Conservation (phyloP, 92 coral and sea anemone species). For the Palythoa grandis region DNA sequence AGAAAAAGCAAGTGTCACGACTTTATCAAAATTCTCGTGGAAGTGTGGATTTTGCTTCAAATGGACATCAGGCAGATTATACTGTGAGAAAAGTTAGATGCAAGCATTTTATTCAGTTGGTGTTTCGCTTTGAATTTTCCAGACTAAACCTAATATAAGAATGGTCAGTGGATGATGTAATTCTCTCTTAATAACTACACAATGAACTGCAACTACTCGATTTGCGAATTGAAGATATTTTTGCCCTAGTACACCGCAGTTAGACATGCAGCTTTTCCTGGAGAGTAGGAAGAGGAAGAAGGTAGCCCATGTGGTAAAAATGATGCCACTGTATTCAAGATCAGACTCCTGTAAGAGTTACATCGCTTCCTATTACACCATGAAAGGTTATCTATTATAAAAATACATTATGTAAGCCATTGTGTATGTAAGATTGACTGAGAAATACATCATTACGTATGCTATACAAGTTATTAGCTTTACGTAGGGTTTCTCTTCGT, state of each 20-base stretch:
- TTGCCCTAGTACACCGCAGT: not conserved
- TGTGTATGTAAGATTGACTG: too few species aligned
- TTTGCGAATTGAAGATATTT: not conserved
- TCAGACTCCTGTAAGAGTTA: not conserved
- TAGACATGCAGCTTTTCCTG: not conserved
- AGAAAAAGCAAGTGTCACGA: not conserved
- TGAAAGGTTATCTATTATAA: not conserved
- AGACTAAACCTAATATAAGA: not conserved
- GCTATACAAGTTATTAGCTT: too few species aligned
- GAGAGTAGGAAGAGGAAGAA: not conserved
- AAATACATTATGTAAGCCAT: too few species aligned
- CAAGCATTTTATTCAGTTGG: too few species aligned
- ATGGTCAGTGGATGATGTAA: not conserved
- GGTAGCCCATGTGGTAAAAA: not conserved
- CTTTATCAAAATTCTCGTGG: not conserved
- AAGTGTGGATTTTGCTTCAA: not conserved
- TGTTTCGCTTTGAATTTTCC: not conserved
- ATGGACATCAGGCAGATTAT: not conserved
- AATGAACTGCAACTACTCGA: not conserved
- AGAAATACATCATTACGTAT: too few species aligned
- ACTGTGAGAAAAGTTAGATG: not conserved
- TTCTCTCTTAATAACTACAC: not conserved
- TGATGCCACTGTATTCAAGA: not conserved
- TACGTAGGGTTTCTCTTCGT: too few species aligned
- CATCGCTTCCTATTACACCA: not conserved